Percentiles rank a stretch among this genome's conserved stretches.
These are phyloP conservation scores for Athrips mouffetella DNA, from an alignment of 2,888 invertebrate genomes.

Conservation along the genomic window DNA sequence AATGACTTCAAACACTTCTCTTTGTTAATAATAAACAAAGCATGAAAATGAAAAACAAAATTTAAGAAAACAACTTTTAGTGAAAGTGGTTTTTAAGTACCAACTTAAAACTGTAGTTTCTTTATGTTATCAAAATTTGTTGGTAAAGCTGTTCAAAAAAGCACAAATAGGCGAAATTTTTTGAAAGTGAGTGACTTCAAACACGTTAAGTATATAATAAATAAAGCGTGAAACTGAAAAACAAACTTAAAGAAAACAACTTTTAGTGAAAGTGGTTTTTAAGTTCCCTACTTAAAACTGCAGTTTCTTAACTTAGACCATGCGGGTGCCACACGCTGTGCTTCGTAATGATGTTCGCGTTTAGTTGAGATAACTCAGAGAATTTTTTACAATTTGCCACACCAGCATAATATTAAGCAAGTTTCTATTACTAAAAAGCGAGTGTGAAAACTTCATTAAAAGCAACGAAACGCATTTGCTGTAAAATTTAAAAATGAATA, in stretches of 20 bases:
- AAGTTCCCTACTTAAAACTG: neutral
- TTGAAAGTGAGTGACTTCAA: no score
- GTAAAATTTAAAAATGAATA: neutral
- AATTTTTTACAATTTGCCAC: slow-evolving; percentile 29
- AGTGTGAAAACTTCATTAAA: slow-evolving; percentile 12
- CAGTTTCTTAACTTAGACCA: slow-evolving; percentile 5
- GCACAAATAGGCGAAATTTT: no score
- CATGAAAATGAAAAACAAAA: no score
- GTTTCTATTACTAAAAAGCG: slow-evolving; percentile 3
- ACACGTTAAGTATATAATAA: no score
- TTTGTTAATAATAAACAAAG: no score
- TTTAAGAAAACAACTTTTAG: no score
- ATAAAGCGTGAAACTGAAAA: no score
- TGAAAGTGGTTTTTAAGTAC: no score
- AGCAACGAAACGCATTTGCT: neutral
- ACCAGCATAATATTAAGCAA: slow-evolving; percentile 7
- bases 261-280: neutral
- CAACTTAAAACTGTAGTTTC: no score
- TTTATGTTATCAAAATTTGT: no score
- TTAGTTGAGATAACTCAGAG: slow-evolving; percentile 35
- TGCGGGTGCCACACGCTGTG: slow-evolving; percentile 19
- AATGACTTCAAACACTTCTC: no score
- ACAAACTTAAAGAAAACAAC: neutral
- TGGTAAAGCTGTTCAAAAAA: no score
- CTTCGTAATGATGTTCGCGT: slow-evolving; percentile 25